Base-by-base conservation (phyloP, 2,113 vertebrate species). In the Acanthochromis polyacanthus region DNA sequence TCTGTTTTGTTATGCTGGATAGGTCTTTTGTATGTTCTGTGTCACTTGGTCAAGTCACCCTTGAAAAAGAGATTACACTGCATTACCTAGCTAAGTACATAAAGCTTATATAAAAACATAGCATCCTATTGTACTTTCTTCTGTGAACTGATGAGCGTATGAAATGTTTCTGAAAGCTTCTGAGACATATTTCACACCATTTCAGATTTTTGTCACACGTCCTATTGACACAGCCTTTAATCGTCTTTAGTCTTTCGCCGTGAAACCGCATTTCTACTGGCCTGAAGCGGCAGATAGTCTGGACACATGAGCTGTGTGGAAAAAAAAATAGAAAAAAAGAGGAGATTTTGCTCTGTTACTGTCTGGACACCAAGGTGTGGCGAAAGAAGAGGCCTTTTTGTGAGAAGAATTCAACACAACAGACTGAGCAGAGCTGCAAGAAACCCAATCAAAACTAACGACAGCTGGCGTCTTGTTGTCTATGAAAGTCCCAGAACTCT, bases 361-460 rank as follows among this genome's bases (percentile, higher is more conserved):
- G 75, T 77, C 55, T 86, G 71, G 81, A 87, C 84, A 68, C 76
- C 38, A 73, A 89, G 80, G 74, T 86, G 77, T 73, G 20, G 71
- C 51, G 45, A 71, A 62, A 62, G 32, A 46, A 48, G 75, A 60
- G 67, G 62, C 22, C 25, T 82, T 90, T 25, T 78, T 56, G 76
- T 16, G 50, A 71, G 75, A 80, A 78, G 82, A 36, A 90, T 81
- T 67, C 77, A 80, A 71, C 89, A 83, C 71, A 75, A 87, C 83
- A 82, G 77, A 89, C 83, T 69, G 70, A 81, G 70, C 79, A 70
- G 78, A 84, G 85, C 81, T 56, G 76, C 88, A 72, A 86, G 83
- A 91, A 88, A 91, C 89, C 89, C 86, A 86, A 87, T 91, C 88
- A 78, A 61, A 84, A 70, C 78, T 80, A 85, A 87, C 61, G 20